Conservation (phyloP, 1,140 invertebrate genomes). For the Lycorma delicatula region DNA sequence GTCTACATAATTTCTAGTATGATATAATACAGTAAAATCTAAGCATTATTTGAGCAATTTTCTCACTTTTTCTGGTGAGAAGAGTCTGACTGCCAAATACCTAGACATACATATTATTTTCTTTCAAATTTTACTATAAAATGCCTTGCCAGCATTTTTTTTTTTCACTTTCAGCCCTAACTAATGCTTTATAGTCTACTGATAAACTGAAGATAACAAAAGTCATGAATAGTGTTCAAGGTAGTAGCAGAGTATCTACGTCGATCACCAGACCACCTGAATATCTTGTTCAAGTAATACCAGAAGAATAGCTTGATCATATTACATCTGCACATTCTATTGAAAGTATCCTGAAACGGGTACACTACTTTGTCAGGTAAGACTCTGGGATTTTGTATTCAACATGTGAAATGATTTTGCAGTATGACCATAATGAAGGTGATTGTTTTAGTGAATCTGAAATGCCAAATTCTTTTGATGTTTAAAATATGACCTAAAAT, state of each 20-base stretch:
- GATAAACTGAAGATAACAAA: background rate
- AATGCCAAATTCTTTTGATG: background rate
- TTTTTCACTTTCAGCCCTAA: background rate
- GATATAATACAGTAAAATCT: too few species aligned
- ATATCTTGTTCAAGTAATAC: background rate
- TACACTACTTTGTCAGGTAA: background rate
- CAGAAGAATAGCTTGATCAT: background rate
- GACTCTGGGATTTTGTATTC: background rate
- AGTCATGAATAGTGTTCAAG: background rate
- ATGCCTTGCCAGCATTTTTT: too few species aligned
- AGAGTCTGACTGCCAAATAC: too few species aligned
- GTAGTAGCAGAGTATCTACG: background rate
- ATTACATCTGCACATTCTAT: background rate
- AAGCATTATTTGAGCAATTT: too few species aligned
- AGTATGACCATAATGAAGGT: background rate
- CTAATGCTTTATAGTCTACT: background rate
- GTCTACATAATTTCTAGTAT: too few species aligned
- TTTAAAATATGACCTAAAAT: background rate
- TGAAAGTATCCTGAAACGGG: background rate
- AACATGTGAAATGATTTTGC: background rate
- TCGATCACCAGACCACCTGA: too few species aligned
- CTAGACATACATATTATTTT: too few species aligned
- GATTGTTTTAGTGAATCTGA: background rate
- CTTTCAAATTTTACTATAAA: too few species aligned
- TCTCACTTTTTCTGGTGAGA: too few species aligned